Conservation (phyloP, 37 sponge, comb jelly and placozoan genomes). For the Aplysina aerophoba region DNA sequence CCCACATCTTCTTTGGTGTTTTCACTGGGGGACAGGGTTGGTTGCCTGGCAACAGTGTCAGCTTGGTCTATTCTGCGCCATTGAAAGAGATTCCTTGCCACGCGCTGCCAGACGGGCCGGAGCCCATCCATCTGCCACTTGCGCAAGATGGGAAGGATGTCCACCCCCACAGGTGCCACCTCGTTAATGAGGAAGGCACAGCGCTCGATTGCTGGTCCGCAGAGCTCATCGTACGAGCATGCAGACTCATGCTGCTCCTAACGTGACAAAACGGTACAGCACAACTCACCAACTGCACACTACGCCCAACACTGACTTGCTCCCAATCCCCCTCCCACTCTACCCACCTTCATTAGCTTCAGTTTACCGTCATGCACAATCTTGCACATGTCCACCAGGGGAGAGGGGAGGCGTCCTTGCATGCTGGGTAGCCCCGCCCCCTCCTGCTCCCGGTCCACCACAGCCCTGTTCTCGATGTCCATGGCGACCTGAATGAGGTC, state of each 20-base stretch:
- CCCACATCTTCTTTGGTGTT: not conserved
- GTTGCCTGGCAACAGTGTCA: not conserved
- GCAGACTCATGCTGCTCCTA: conserved; percentile 84
- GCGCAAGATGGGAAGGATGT: not conserved
- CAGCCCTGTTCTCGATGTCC: conserved; percentile 44
- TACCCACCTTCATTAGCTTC: conserved; percentile 62
- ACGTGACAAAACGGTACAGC: not conserved
- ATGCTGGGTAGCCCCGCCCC: not conserved
- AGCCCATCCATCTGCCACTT: not conserved
- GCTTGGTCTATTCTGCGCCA: not conserved
- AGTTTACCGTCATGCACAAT: conserved; percentile 86
- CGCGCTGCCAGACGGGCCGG: conserved; percentile 23
- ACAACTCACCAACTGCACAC: too few species aligned
- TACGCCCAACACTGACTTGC: not conserved
- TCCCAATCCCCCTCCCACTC: not conserved
- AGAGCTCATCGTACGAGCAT: conserved; percentile 86
- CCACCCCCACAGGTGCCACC: conserved; percentile 37
- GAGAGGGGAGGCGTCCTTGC: conserved; percentile 52
- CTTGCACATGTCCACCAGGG: conserved; percentile 84
- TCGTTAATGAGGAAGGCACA: conserved; percentile 83
- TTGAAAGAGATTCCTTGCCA: not conserved
- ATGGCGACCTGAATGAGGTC: conserved; percentile 75
- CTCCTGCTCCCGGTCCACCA: conserved; percentile 63
- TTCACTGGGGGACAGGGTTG: not conserved
- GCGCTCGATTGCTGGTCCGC: conserved; percentile 77